Evolutionary conservation across 1,140 invertebrate genomes (phyloP), one percentile per base, ranked within the genome.

Genomic region (Drosophila parabipectinata): DNA sequence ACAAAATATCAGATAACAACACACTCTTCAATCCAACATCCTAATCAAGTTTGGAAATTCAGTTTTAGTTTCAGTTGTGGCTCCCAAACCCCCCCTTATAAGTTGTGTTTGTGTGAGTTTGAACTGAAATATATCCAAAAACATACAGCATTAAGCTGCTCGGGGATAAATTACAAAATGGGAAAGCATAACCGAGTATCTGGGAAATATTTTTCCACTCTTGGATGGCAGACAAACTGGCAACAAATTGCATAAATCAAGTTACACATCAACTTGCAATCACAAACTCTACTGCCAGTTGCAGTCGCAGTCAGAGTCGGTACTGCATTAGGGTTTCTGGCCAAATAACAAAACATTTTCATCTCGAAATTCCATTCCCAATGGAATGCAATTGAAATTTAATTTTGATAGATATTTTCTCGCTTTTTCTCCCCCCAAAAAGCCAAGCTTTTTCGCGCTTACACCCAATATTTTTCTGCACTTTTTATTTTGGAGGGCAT

Each of bases 371-470:
- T 72, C 50, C 45, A 54, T 47, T 72, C 41, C 47, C 52, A 44
- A 48, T 63, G 53, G n/a, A 61, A 32, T 71, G 55, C 54, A 45
- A 62, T 72, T 72, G 78, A 75, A 87, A 88, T 82, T 79, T 76
- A 82, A 87, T 87, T 87, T 88, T 60, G 71, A 78, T 79, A 81
- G 58, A 87, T 75, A 78, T 77, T 75, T 79, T 75, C 69, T 30
- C 61, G 62, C 50, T 56, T 51, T 28, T 63, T 58, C 61, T 57
- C 8, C 9, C 34, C 3, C 21, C 3, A 12, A 14, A 15, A 9
- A 18, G 15, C 41, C 15, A 58, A 34, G 62, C 62, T 69, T 82
- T 69, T 67, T 12, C 9, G 8, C 32, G 1, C 10, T 34, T 57
- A 18, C 52, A 48, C 58, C 72, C 54, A 56, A 62, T 64, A 58